Base-by-base conservation (phyloP, 1,140 invertebrate genomes). In the Planococcus citri region DNA sequence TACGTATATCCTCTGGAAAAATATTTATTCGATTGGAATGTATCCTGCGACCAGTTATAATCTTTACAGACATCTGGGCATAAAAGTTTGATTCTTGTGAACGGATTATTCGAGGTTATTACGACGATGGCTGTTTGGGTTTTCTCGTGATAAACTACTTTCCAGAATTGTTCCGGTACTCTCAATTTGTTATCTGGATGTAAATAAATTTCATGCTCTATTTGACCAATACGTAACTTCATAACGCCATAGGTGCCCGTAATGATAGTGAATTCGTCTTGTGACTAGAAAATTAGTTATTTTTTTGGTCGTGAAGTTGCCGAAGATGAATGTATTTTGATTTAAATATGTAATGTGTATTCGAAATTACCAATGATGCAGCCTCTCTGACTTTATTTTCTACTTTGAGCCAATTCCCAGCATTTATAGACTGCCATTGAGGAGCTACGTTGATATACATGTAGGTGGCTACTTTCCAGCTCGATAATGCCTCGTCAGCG, bases 391-490 rank as follows among this genome's bases (percentile, higher is more conserved):
- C 74, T 4, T 74, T 71, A 6, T 72, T 73, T 75, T 83, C 83
- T 0, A 83, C 69, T 17, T 70, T 71, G n/a, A 77, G 73, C 82
- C 82, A 84, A 71, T 82, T 82, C 4, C 79, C 81, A 24, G 73
- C 76, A 61, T 74, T 74, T 68, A 74, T 68, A 58, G 71, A 71
- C 73, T 82, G 82, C 81, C 81, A 85, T 74, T 83, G 81, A 9
- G 83, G 83, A 24, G 77, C 76, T 0, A 74, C 78, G 73, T 85
- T 84, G 20, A 82, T 72, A 72, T 81, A 84, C 73, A 79, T 82
- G 72, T 81, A 84, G 0, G 82, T 82, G 1, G 79, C 74, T 57
- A 77, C 76, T 73, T 83, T 81, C 70, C 79, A 77, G 1, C 78
- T 73, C 1, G 75, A 75, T 27, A 79, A 78, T 24, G 80, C 73